Conservation (phyloP, 2,888 invertebrate species). For the Mechanitis messenoides region DNA sequence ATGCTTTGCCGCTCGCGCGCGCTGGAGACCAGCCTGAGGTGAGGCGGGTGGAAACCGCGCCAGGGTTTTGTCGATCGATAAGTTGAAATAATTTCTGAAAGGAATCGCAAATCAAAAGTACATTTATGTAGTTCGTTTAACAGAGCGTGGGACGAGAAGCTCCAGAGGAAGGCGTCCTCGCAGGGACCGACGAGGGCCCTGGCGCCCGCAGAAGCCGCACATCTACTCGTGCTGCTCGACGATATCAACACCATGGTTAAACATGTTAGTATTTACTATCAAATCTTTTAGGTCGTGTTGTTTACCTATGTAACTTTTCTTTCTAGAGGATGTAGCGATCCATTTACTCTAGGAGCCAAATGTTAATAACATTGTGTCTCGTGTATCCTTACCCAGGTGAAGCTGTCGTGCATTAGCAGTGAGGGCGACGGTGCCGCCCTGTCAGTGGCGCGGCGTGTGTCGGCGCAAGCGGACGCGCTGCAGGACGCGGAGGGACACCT, state of each 20-base stretch:
- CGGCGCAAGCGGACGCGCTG: conserved; percentile 63
- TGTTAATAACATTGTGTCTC: no score
- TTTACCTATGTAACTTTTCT: no score
- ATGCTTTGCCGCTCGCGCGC: conserved; percentile 95
- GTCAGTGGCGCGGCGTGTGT: conserved; percentile 81
- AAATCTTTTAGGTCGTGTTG: no score
- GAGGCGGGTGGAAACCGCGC: conserved; percentile 24
- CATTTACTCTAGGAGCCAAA: no score
- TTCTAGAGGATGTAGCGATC: no score
- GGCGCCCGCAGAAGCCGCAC: conserved; percentile 80
- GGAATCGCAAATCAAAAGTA: neutral
- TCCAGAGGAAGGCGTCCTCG: conserved; percentile 59
- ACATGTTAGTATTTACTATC: conserved; percentile 75
- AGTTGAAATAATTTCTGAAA: neutral
- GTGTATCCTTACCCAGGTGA: conserved; percentile 46
- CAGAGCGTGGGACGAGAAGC: conserved; percentile 71
- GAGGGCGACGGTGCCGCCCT: conserved; percentile 65
- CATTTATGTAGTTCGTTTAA: conserved; percentile 16
- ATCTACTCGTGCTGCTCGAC: conserved; percentile 88
- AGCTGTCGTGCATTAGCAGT: conserved; percentile 64
- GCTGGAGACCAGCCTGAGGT: conserved; percentile 91
- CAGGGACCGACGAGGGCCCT: conserved; percentile 41
- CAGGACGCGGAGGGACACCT: conserved; percentile 87
- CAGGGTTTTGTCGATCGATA: neutral
- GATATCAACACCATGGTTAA: conserved; percentile 91